phyloP scores from a whole-genome alignment of 2,113 vertebrate genomes.

The Hemibagrus wyckioides region DNA sequence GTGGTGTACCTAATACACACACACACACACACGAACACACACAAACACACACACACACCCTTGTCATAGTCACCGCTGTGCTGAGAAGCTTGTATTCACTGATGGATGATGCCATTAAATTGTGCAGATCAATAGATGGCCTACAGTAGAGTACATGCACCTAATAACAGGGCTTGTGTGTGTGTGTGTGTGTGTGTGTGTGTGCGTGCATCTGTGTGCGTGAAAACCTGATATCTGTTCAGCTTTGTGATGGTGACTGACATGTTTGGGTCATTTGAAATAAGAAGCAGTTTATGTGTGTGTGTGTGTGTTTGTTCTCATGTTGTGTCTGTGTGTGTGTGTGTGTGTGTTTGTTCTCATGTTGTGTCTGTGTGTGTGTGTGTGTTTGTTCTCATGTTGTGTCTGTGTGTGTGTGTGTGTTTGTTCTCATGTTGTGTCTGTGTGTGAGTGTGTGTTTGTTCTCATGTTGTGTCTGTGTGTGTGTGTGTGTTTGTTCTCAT shows the following conservation, averaged over 20 bases:
- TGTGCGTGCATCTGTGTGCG: constrained; percentile 24
- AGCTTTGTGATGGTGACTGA: too few species aligned
- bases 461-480: too few species aligned
- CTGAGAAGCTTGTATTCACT: neutral
- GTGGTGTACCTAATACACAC: neutral
- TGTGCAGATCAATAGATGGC: neutral
- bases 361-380: too few species aligned
- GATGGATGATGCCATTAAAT: neutral
- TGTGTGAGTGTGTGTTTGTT: too few species aligned
- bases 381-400: too few species aligned
- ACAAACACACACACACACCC: constrained; percentile 13
- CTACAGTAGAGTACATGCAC: neutral
- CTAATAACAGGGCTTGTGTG: neutral
- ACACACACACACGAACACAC: neutral
- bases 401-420: too few species aligned
- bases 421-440: too few species aligned
- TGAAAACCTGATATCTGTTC: neutral
- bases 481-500: too few species aligned
- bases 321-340: too few species aligned
- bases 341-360: constrained; percentile 4
- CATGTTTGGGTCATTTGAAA: too few species aligned
- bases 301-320: too few species aligned
- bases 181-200: neutral
- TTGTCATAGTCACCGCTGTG: neutral
- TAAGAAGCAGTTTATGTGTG: too few species aligned